phyloP scores from a whole-genome alignment of 1,140 invertebrate genomes.

The Neodiprion fabricii region DNA sequence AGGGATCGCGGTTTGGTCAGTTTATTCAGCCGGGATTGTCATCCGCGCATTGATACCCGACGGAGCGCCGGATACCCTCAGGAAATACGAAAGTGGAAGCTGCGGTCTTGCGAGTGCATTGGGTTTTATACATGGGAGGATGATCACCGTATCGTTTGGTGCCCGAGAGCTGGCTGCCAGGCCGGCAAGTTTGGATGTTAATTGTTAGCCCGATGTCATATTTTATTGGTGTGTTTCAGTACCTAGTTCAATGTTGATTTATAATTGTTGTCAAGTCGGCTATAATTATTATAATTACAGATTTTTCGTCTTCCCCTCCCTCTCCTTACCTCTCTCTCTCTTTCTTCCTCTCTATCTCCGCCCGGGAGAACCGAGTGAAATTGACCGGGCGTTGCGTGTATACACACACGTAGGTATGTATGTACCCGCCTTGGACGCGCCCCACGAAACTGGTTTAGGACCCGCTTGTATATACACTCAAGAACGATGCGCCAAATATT shows the following conservation, averaged over 20 bases:
- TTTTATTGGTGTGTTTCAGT: constrained; percentile 48
- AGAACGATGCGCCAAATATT: background rate
- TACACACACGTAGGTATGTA: background rate
- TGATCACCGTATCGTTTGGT: too few species aligned
- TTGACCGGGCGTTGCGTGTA: background rate
- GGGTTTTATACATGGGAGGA: background rate
- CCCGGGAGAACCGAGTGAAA: constrained; percentile 21
- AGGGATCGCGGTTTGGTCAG: constrained; percentile 14
- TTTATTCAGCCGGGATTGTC: constrained; percentile 33
- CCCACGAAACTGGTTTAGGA: background rate
- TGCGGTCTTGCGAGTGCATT: constrained; percentile 26
- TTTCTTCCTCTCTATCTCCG: constrained; percentile 10
- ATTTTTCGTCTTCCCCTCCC: constrained; percentile 19
- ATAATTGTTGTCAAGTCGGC: constrained; percentile 49
- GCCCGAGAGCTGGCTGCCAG: background rate
- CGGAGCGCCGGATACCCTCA: constrained; percentile 30
- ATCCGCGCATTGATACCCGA: constrained; percentile 27
- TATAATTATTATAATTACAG: constrained; percentile 59
- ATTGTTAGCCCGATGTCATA: constrained; percentile 28
- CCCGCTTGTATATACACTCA: background rate
- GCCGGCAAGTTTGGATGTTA: constrained; percentile 26
- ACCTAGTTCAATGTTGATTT: constrained; percentile 56
- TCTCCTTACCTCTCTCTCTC: constrained; percentile 6
- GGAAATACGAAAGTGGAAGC: constrained; percentile 35
- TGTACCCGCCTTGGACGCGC: background rate